A percentile compares a stretch with the other conserved stretches of the same genome.
Conservation (phyloP, 2,113 vertebrate genomes). For the Gnathonemus longibarbis region DNA sequence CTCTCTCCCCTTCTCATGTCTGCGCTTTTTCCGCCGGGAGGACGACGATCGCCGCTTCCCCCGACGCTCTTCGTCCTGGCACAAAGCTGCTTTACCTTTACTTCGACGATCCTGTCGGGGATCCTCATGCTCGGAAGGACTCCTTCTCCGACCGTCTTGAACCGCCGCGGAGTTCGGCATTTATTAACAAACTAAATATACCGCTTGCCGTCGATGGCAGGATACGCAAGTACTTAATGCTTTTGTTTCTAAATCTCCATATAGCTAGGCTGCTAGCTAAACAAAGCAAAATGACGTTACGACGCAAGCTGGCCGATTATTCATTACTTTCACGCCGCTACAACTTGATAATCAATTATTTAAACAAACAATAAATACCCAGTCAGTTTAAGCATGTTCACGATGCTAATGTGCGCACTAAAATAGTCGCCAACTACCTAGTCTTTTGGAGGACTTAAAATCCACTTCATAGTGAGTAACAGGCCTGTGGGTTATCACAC, state of each 20-base stretch:
- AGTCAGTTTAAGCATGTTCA: not conserved
- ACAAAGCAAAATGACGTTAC: conserved; percentile 1
- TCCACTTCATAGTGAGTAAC: not conserved
- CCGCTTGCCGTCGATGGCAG: not conserved
- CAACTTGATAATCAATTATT: conserved; percentile 1
- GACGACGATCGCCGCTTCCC: conserved; percentile 43
- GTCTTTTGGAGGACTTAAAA: not conserved
- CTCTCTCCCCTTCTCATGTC: conserved; percentile 47
- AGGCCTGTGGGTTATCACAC: conserved; percentile 5
- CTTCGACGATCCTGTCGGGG: not conserved
- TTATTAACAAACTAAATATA: not conserved
- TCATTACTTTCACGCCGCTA: not conserved
- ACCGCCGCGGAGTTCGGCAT: conserved; percentile 12
- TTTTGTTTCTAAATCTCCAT: conserved; percentile 4
- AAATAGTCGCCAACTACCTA: not conserved
- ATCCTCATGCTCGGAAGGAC: conserved; percentile 13
- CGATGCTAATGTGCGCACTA: not conserved
- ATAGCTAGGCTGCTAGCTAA: not conserved
- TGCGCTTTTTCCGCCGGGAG: conserved; percentile 61
- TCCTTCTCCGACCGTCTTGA: conserved; percentile 15
- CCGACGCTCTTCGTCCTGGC: not conserved
- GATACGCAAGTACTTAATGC: not conserved
- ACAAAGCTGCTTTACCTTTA: not conserved
- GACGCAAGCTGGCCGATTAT: not conserved
- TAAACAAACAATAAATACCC: not conserved